A percentile compares a stretch with the other conserved stretches of the same genome.
Evolutionary conservation across 2,888 invertebrate genomes (phyloP).

Genomic region (Clivina fossor): DNA sequence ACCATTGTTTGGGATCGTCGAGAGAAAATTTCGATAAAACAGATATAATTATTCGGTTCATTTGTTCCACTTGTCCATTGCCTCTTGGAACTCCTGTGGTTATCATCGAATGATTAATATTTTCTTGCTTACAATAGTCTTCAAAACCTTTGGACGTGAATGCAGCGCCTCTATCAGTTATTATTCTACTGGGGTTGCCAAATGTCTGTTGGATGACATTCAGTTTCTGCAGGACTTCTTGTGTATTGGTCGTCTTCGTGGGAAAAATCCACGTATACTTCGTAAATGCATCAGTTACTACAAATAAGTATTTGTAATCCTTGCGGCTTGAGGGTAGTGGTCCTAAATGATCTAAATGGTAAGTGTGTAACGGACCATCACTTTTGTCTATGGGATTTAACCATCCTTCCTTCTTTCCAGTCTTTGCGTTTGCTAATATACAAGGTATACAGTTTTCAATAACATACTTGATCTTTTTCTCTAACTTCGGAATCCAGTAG

Average conservation of each 20-base stretch:
- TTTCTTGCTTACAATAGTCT: constrained; percentile 8
- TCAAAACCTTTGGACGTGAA: constrained; percentile 13
- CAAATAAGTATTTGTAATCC: constrained; percentile 12
- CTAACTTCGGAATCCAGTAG: constrained; percentile 20
- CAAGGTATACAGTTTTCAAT: constrained; percentile 30
- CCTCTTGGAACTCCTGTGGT: neutral
- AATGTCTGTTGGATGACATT: constrained; percentile 1
- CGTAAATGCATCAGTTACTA: constrained; percentile 9
- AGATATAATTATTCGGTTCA: neutral
- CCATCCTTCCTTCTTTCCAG: constrained; percentile 24
- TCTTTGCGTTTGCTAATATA: constrained; percentile 13
- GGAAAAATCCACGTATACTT: constrained; percentile 13
- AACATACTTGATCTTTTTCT: constrained; percentile 15
- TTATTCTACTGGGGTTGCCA: constrained; percentile 18
- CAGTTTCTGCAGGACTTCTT: constrained; percentile 7
- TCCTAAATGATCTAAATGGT: constrained; percentile 12
- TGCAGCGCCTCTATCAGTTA: constrained; percentile 13
- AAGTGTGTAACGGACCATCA: constrained; percentile 8
- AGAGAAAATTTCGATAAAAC: neutral
- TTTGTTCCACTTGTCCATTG: constrained; percentile 6
- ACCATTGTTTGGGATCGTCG: constrained; percentile 2
- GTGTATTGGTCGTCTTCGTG: constrained; percentile 11
- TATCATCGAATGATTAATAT: neutral
- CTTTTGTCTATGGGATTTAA: constrained; percentile 14
- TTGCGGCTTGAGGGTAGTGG: constrained; percentile 2